These are phyloP conservation scores for Hirtodrosophila cameraria DNA, from an alignment of 2,888 invertebrate species.

Conservation along the genomic window DNA sequence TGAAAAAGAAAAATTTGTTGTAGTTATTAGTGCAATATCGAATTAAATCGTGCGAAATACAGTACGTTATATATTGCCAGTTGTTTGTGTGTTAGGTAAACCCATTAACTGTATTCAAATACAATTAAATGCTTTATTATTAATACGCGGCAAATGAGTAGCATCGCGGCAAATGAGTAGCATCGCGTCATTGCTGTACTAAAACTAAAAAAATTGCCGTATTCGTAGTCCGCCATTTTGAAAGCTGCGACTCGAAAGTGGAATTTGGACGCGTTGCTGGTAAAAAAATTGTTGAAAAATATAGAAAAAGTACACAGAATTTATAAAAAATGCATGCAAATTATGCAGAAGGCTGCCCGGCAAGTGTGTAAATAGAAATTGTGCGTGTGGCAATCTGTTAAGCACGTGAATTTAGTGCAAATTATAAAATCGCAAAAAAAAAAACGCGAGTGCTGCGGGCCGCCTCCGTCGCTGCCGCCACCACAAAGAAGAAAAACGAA, in stretches of 20 bases:
- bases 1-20: conserved; percentile 45
- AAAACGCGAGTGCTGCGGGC: conserved; percentile 59
- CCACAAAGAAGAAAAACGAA: conserved; percentile 61
- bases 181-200: conserved; percentile 84
- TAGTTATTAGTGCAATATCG: conserved; percentile 53
- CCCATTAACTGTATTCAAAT: conserved; percentile 15
- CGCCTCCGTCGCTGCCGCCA: conserved; percentile 61
- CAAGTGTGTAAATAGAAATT: conserved; percentile 51
- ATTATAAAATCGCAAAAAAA: conserved; percentile 71
- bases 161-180: conserved; percentile 70
- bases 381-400: conserved; percentile 63
- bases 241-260: conserved; percentile 83
- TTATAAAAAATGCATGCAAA: conserved; percentile 55
- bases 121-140: conserved; percentile 26
- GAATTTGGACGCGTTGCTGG: conserved; percentile 84
- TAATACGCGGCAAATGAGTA: conserved; percentile 63
- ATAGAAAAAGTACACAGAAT: conserved; percentile 59
- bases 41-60: conserved; percentile 39
- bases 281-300: conserved; percentile 77
- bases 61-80: conserved; percentile 39
- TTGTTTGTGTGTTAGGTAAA: conserved; percentile 51
- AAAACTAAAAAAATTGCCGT: conserved; percentile 82
- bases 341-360: conserved; percentile 33
- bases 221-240: conserved; percentile 85
- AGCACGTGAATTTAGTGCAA: conserved; percentile 69